Conservation (phyloP, 2,888 invertebrate species). For the Xanthia togata region DNA sequence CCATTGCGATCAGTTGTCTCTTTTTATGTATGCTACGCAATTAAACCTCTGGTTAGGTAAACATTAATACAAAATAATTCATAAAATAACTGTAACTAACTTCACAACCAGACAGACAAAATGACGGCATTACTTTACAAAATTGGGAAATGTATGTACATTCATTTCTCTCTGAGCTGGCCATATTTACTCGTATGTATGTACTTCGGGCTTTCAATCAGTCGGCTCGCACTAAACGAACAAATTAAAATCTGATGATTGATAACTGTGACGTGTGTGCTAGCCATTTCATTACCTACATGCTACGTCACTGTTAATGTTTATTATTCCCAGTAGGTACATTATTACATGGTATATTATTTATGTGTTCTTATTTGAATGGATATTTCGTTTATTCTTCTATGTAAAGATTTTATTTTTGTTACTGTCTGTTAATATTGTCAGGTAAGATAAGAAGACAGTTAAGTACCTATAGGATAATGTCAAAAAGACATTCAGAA, state of each 20-base stretch:
- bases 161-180: background rate
- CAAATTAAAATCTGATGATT: conserved; percentile 48
- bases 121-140: background rate
- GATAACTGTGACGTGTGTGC: conserved; percentile 15
- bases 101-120: background rate
- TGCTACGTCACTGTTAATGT: conserved; percentile 16
- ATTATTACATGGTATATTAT: background rate
- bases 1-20: no score
- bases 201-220: conserved; percentile 30
- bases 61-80: no score
- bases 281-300: conserved; percentile 4
- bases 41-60: no score
- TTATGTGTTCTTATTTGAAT: background rate
- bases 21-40: no score
- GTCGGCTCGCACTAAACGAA: conserved; percentile 7
- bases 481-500: background rate
- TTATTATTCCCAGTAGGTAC: background rate
- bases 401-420: background rate
- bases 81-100: no score
- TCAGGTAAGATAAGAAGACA: background rate
- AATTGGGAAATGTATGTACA: background rate
- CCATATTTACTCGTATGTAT: background rate
- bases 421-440: background rate
- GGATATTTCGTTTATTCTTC: background rate
- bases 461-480: background rate